Conservation (phyloP, 2,797 vertebrate species). For the Megalops cyprinoides region DNA sequence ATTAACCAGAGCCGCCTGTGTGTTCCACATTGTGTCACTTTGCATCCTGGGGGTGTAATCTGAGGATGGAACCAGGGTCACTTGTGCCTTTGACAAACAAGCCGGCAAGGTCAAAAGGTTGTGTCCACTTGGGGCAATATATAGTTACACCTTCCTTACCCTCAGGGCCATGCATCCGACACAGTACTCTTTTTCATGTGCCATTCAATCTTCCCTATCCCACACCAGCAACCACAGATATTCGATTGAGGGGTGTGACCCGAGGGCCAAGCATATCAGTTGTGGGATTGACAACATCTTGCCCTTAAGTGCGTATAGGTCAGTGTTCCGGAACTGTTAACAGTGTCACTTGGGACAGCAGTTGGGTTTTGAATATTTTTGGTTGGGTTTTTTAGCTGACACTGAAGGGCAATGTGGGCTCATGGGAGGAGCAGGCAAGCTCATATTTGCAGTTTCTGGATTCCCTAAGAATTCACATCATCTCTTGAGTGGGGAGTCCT, state of each 20-base stretch:
- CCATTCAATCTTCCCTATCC: background rate
- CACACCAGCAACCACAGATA: background rate
- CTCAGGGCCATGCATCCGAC: background rate
- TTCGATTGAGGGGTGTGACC: background rate
- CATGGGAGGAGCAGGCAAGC: background rate
- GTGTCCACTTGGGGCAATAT: background rate
- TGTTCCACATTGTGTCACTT: background rate
- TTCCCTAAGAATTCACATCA: background rate
- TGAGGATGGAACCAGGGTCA: background rate
- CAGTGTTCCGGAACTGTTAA: no score
- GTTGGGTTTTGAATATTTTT: background rate
- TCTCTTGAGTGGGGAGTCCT: background rate
- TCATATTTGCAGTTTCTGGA: background rate
- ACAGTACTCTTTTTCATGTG: background rate
- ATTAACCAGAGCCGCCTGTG: slow-evolving; percentile 10
- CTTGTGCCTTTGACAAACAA: background rate
- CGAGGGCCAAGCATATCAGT: background rate
- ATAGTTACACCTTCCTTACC: background rate
- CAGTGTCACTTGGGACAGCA: no score
- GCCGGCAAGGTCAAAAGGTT: background rate
- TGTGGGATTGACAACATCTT: background rate
- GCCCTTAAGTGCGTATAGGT: no score
- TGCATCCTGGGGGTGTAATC: background rate
- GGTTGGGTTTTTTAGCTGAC: background rate
- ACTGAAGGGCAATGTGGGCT: background rate